Conservation (phyloP, 2,797 vertebrate species). For the Gephyroberyx darwinii region DNA sequence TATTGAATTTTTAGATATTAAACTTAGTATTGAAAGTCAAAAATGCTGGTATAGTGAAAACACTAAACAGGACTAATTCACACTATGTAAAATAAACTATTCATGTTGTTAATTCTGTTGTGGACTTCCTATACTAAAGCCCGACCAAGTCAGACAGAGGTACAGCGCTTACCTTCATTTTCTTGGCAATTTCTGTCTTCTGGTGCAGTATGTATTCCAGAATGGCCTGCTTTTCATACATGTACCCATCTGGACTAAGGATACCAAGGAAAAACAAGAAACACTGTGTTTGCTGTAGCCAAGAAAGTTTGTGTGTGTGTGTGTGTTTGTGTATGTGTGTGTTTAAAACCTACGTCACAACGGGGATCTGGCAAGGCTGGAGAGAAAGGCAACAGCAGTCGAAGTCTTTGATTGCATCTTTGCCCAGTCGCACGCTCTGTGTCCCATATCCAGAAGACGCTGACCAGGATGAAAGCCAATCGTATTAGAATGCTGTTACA, state of each 20-base stretch:
- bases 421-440: conserved; percentile 89
- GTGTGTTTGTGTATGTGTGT: neutral
- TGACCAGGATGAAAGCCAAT: conserved; percentile 44
- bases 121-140: neutral
- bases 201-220: conserved; percentile 92
- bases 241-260: conserved; percentile 86
- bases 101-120: too few relatives aligned
- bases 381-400: conserved; percentile 93
- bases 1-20: too few relatives aligned
- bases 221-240: conserved; percentile 92
- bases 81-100: too few relatives aligned
- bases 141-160: too few relatives aligned
- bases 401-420: conserved; percentile 93
- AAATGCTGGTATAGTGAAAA: too few relatives aligned
- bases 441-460: conserved; percentile 92
- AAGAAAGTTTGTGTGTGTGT: too few relatives aligned
- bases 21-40: too few relatives aligned
- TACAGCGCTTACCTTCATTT: conserved; percentile 84
- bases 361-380: conserved; percentile 89
- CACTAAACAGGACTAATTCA: too few relatives aligned
- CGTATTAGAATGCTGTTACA: neutral
- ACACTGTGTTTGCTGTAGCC: neutral
- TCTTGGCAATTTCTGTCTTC: conserved; percentile 88
- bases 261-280: conserved; percentile 29
- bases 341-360: conserved; percentile 84